Base-by-base conservation (phyloP, 2,113 vertebrate genomes). In the Planiliza haematocheilus region DNA sequence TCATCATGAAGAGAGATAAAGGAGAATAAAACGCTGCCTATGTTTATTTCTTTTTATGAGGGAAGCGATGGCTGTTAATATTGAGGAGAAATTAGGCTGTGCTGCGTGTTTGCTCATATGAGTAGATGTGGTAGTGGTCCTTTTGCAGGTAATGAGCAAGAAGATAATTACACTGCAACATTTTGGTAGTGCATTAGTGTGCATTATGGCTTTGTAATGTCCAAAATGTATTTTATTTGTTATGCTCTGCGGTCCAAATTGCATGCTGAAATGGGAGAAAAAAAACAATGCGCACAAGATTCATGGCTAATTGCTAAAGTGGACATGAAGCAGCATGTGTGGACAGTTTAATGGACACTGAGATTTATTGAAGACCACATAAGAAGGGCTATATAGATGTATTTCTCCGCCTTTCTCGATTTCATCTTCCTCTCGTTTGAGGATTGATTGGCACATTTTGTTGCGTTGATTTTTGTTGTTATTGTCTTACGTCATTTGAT, bases 401-500 rank as follows among this genome's bases (percentile, higher is more conserved):
- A 2, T 30, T 30, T 5, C 24, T 30, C 24, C 24, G n/a, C n/a
- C n/a, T n/a, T n/a, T n/a, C n/a, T n/a, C n/a, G n/a, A n/a, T n/a
- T n/a, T 5, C 24, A 30, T 30, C 24, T 30, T 30, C 24, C 24
- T 30, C 24, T 30, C 24, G 24, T 30, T 30, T 11, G 21, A 7
- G 24, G 17, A 39, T 56, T 42, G 48, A 24, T 34, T 13, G 41
- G 30, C 42, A 56, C 6, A 65, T 69, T 70, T 38, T 55, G 16
- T 59, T 0, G 0, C 38, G 24, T 2, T 37, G 11, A 8, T 72
- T 14, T 21, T 45, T 2, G 11, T 37, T 16, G 8, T 72, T 14
- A 36, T 45, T 2, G 11, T 38, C 20, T 11, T 17, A 59, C 34
- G 8, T 48, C 21, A 1, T 30, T 50, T 21, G n/a, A 34, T 37